These are phyloP conservation scores for Bugulina stolonifera DNA, from an alignment of 2,888 invertebrate genomes.

Conservation along the genomic window DNA sequence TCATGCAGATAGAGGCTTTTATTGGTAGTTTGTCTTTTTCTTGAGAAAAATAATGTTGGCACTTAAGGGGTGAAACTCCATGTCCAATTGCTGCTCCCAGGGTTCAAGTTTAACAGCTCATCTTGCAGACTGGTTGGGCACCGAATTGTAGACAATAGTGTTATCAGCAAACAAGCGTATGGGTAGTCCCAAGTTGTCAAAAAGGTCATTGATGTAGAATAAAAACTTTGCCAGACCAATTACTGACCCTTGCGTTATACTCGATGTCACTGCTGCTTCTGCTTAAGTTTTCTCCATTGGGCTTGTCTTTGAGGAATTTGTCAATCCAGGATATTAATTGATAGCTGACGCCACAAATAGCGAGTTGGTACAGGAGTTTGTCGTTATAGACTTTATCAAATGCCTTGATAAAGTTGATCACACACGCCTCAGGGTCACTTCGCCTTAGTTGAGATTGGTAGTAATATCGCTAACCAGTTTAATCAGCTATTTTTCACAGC, in stretches of 20 bases:
- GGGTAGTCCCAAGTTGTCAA: neutral
- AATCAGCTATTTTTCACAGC: too few species aligned
- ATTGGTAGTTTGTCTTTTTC: too few species aligned
- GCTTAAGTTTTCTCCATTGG: too few species aligned
- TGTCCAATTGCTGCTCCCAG: too few species aligned
- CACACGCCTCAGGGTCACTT: neutral
- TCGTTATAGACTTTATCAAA: neutral
- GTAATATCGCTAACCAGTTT: neutral
- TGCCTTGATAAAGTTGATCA: neutral
- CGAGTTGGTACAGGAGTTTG: neutral
- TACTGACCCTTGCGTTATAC: too few species aligned
- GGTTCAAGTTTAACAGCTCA: neutral
- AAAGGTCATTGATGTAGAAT: neutral
- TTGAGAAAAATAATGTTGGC: too few species aligned
- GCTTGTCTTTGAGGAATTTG: neutral
- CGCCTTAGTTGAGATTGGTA: neutral
- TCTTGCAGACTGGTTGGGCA: neutral
- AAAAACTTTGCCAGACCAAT: neutral
- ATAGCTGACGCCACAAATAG: neutral
- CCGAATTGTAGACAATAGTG: neutral
- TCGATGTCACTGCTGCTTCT: too few species aligned
- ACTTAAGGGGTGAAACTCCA: too few species aligned
- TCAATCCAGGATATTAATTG: neutral
- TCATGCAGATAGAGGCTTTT: too few species aligned
- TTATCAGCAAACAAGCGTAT: too few species aligned